Conservation (phyloP, 2,797 vertebrate species). For the Mallotus villosus region DNA sequence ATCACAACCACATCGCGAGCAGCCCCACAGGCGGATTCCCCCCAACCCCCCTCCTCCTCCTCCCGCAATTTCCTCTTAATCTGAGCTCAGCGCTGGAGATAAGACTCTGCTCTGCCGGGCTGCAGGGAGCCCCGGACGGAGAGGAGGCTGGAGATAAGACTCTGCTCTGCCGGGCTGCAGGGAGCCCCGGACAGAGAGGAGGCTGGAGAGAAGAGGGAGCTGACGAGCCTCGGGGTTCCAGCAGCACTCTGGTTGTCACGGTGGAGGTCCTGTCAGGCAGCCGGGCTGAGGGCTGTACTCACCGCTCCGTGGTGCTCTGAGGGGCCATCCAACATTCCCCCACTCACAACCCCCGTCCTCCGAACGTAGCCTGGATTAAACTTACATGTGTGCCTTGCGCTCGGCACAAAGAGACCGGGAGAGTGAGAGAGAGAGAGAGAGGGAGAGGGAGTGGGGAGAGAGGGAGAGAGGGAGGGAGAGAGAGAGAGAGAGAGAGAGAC, state of each 20-base stretch:
- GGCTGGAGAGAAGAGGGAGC: constrained; percentile 4
- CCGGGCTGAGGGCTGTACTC: constrained; percentile 42
- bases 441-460: constrained; percentile 16
- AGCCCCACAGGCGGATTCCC: constrained; percentile 40
- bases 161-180: constrained; percentile 43
- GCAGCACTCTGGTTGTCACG: constrained; percentile 52
- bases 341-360: constrained; percentile 16
- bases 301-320: constrained; percentile 43
- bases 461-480: neutral
- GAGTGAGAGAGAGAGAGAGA: constrained; percentile 27
- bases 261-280: constrained; percentile 36
- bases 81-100: constrained; percentile 53
- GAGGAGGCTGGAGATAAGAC: constrained; percentile 53
- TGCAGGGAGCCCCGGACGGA: constrained; percentile 43
- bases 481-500: constrained; percentile 27
- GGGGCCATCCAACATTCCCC: constrained; percentile 54
- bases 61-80: constrained; percentile 57
- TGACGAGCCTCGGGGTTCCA: constrained; percentile 41
- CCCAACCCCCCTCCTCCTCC: constrained; percentile 14
- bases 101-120: constrained; percentile 48
- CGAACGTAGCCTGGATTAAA: constrained; percentile 63
- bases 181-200: constrained; percentile 44
- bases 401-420: constrained; percentile 56
- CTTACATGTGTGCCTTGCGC: constrained; percentile 60
- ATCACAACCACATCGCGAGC: constrained; percentile 46